Conservation (phyloP, 2,888 invertebrate genomes). For the Aspidapion aeneum region DNA sequence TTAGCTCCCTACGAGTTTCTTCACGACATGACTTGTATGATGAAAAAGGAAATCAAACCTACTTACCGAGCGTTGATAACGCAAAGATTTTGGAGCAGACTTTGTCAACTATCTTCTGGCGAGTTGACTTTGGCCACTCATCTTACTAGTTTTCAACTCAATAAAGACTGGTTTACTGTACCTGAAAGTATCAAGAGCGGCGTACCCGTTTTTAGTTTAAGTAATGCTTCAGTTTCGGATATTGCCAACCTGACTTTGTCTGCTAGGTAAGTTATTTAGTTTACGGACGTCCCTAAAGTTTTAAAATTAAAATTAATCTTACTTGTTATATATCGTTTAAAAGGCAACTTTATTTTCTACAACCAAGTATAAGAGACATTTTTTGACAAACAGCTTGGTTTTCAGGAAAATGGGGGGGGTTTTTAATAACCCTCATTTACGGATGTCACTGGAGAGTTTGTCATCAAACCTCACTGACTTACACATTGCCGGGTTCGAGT, state of each 20-base stretch:
- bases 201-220: conserved; percentile 61
- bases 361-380: too few relatives aligned
- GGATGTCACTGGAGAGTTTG: too few relatives aligned
- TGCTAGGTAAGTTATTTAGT: conserved; percentile 45
- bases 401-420: too few relatives aligned
- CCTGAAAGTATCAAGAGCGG: conserved; percentile 69
- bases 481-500: too few relatives aligned
- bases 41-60: conserved; percentile 61
- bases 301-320: not conserved
- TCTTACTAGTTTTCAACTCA: conserved; percentile 63
- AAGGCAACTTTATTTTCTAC: too few relatives aligned
- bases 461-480: too few relatives aligned
- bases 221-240: conserved; percentile 38
- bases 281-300: too few relatives aligned
- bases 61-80: conserved; percentile 63
- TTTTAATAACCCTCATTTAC: too few relatives aligned
- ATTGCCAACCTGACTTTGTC: conserved; percentile 42
- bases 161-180: conserved; percentile 58
- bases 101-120: conserved; percentile 61
- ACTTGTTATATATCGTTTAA: too few relatives aligned
- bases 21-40: conserved; percentile 66
- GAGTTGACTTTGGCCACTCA: conserved; percentile 65
- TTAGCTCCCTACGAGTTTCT: conserved; percentile 68
- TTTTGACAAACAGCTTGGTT: too few relatives aligned
- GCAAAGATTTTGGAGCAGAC: conserved; percentile 60